Evolutionary conservation across 2,797 vertebrate species (phyloP), one percentile per base, ranked within the genome.

Genomic region (Philypnodon macrostomus): DNA sequence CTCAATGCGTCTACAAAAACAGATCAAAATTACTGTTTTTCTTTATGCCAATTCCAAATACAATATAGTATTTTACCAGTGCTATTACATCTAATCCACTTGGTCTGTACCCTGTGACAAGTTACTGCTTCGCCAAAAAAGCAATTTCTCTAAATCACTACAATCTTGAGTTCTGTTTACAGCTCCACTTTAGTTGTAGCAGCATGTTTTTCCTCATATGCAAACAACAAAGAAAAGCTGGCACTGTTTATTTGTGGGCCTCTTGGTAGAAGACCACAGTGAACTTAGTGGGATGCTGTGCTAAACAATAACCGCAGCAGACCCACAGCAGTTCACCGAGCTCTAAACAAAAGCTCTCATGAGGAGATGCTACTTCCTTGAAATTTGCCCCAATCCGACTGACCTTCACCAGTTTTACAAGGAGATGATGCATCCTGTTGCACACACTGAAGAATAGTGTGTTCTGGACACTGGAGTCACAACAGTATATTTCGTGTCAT

Each of bases 281-380:
- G 60, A 67, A 76, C 52, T 70, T 63, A 53, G 71, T 68, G 70
- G 69, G 72, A 57, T 72, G 68, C 64, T 74, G 47, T 26, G 52
- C 56, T 65, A 70, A 72, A 59, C 60, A 75, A 58, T 48, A 64
- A 60, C 64, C 15, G 47, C 42, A 47, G 52, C 45, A 53, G 60
- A 63, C 56, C 23, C 19, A 50, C 70, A 50, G 42, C 42, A 63
- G 54, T 29, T 70, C 51, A 49, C 24, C 59, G 56, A 47, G 58
- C 58, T 56, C 53, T 51, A 72, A 60, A 39, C 59, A 49, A 51
- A 53, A 60, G 53, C 49, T 64, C 53, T 5, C 71, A 50, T 58
- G 5, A 57, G 37, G 50, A 40, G 11, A 14, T 37, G 5, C 26
- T 35, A 37, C 58, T 67, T 61, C 53, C 65, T 57, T 34, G 7